Evolutionary conservation across 1,140 invertebrate genomes (phyloP).

Genomic region (Tetranychus urticae): DNA sequence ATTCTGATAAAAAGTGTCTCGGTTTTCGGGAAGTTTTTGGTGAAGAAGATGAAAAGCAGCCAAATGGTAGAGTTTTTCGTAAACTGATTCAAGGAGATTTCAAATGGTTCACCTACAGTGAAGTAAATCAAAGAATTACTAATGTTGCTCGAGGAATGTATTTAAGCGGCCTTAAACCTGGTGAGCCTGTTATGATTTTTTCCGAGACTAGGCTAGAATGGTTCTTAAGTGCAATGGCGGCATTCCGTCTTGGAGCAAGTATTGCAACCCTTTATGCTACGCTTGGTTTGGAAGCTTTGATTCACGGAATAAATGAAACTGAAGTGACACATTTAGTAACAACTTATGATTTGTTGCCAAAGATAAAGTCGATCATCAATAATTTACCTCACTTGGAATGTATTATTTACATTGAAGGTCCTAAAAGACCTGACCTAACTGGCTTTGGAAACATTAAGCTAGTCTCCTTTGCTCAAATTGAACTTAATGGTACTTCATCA

Average conservation of each 20-base stretch:
- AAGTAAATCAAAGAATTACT: slow-evolving; percentile 45
- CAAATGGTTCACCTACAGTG: slow-evolving; percentile 59
- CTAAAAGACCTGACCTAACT: neutral
- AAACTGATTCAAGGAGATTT: slow-evolving; percentile 87
- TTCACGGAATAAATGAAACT: slow-evolving; percentile 86
- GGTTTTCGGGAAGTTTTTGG: slow-evolving; percentile 69
- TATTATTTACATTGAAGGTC: slow-evolving; percentile 8
- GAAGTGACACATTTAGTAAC: slow-evolving; percentile 37
- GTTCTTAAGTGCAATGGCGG: slow-evolving; percentile 67
- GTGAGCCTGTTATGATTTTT: slow-evolving; percentile 66
- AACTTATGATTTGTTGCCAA: slow-evolving; percentile 14
- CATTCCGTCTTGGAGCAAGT: slow-evolving; percentile 17
- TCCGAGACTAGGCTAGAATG: slow-evolving; percentile 91
- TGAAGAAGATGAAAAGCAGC: slow-evolving; percentile 76
- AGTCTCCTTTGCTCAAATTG: neutral
- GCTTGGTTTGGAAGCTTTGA: slow-evolving; percentile 79
- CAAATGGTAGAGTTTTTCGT: slow-evolving; percentile 82
- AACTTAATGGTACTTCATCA: slow-evolving; percentile 1
- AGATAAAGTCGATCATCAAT: slow-evolving; percentile 7
- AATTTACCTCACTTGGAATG: neutral
- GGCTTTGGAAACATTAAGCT: neutral
- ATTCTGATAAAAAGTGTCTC: slow-evolving; percentile 38
- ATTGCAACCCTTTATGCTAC: slow-evolving; percentile 93
- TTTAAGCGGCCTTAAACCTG: slow-evolving; percentile 31
- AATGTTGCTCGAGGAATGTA: slow-evolving; percentile 54